A percentile compares a stretch with the other conserved stretches of the same genome.
phyloP scores from a whole-genome alignment of 2,113 vertebrate genomes.

The Passer domesticus region DNA sequence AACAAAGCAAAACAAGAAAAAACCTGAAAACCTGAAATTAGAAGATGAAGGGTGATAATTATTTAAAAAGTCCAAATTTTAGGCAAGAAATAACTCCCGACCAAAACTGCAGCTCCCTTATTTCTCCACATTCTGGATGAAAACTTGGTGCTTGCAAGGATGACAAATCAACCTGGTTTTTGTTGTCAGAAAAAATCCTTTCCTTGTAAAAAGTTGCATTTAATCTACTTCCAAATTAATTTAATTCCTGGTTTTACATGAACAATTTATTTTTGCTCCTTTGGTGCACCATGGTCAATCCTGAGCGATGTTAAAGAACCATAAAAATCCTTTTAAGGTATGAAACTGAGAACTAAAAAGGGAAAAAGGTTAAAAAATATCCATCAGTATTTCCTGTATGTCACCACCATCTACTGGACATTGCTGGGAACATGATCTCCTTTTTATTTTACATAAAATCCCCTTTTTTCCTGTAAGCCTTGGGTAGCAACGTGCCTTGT shows the following conservation, averaged over 20 bases:
- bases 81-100: neutral
- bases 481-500: neutral
- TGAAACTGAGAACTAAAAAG: too few species aligned
- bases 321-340: neutral
- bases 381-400: neutral
- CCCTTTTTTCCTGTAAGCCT: neutral
- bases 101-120: neutral
- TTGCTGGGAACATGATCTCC: neutral
- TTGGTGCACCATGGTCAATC: rapidly evolving
- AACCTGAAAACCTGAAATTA: neutral
- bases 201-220: neutral
- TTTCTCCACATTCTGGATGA: neutral
- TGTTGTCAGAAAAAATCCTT: neutral
- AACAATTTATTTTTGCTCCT: neutral
- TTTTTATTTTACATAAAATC: neutral
- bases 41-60: rapidly evolving
- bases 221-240: neutral
- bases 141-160: neutral
- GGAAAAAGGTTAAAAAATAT: neutral
- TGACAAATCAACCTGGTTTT: neutral
- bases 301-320: neutral
- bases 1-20: neutral
- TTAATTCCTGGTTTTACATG: neutral
- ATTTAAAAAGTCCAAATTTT: neutral
- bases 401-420: neutral